Evolutionary conservation across 1,140 invertebrate species (phyloP).

Genomic region (Chelonus insularis): DNA sequence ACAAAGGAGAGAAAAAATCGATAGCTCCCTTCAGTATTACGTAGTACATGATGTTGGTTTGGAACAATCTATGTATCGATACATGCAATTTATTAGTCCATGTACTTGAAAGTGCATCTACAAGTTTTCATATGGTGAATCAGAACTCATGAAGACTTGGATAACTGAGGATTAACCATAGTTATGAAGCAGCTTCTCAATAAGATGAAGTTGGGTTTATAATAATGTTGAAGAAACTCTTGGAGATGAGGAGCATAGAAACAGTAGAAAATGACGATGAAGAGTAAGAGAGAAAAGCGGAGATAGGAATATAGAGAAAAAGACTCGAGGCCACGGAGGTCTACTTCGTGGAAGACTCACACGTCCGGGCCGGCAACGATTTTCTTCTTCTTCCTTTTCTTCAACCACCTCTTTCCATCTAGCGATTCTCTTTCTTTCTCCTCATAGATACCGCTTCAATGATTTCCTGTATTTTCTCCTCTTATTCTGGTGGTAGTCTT

Average conservation of each 20-base stretch:
- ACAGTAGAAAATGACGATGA: neutral
- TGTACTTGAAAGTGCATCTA: conserved; percentile 4
- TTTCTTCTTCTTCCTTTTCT: conserved; percentile 23
- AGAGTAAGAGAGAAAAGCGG: neutral
- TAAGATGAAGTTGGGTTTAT: conserved; percentile 39
- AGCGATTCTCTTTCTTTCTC: conserved; percentile 11
- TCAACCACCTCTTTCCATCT: conserved; percentile 3
- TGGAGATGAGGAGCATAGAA: neutral
- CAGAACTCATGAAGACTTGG: neutral
- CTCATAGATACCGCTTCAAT: neutral
- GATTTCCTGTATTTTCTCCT: conserved; percentile 21
- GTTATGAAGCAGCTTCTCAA: conserved; percentile 35
- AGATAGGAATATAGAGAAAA: conserved; percentile 1
- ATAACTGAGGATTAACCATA: conserved; percentile 28
- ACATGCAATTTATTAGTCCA: neutral
- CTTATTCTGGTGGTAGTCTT: conserved; percentile 22
- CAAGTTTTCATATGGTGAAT: neutral
- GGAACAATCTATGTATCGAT: too few relatives aligned
- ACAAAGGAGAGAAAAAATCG: neutral
- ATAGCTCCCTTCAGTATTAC: neutral
- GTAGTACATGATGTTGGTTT: too few relatives aligned
- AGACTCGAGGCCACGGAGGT: conserved; percentile 36
- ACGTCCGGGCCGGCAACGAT: conserved; percentile 30
- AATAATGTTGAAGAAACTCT: conserved; percentile 27
- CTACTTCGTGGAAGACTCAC: conserved; percentile 42